Evolutionary conservation across 2,797 vertebrate species (phyloP).

Genomic region (Acridotheres tristis): DNA sequence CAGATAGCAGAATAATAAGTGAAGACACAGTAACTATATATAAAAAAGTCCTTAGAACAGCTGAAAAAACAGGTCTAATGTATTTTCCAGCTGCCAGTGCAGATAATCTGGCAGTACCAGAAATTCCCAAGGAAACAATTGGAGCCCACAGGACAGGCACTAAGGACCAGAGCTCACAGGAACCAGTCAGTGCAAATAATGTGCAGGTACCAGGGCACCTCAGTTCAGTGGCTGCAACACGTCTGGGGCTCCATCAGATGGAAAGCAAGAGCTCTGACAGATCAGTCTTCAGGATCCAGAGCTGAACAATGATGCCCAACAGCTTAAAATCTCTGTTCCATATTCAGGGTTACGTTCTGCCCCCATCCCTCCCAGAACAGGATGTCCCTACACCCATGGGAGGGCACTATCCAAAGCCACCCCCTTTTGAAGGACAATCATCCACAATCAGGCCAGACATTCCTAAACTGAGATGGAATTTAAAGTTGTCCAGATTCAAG

Average conservation of each 20-base stretch:
- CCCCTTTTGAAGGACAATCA: neutral
- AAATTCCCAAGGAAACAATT: neutral
- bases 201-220: neutral
- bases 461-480: neutral
- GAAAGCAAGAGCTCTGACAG: neutral
- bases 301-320: neutral
- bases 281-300: neutral
- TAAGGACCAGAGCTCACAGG: neutral
- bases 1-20: neutral
- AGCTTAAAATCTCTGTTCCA: neutral
- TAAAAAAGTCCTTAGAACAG: neutral
- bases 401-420: neutral
- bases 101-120: neutral
- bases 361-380: neutral
- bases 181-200: neutral
- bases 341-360: neutral
- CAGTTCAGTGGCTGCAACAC: rapidly evolving
- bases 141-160: rapidly evolving
- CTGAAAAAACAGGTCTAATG: conserved; percentile 7
- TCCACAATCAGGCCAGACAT: neutral
- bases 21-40: neutral
- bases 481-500: neutral
- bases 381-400: neutral
- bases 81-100: neutral
- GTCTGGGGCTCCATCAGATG: neutral